Base-by-base conservation (phyloP, 2,797 vertebrate species). In the Microhierax caerulescens region DNA sequence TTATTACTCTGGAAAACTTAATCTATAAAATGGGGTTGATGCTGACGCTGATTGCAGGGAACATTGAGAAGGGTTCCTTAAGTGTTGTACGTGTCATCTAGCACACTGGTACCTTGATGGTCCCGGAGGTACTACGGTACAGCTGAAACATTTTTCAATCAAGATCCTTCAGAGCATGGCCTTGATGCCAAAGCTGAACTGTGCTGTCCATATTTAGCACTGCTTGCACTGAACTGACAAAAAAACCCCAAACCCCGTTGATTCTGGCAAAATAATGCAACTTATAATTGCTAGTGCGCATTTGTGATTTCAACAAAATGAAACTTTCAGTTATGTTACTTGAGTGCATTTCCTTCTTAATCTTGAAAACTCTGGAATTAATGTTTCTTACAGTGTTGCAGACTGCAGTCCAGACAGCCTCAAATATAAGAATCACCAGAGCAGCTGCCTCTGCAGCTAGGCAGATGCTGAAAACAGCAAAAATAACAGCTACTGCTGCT, bases 361-460 rank as follows among this genome's bases (percentile, higher is more conserved):
- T 20, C 25, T n/a, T 81, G 61, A 28, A 19, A 72, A 84, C 43
- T 92, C 50, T 94, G 65, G 5, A 54, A 53, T 81, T 43, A 20
- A 30, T 60, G 3, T 95, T 30, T 85, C 41, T 90, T 88, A 25
- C 79, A 97, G 97, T 45, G 54, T n/a, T 88, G 50, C 96, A 87
- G 41, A 5, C 63, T 48, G 47, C 70, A 39, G 57, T 37, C 77
- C 89, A 96, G 14, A 3, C 61, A 70, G 65, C 78, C 30, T 30
- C 92, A 9, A 94, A 45, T 7, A 32, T 54, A 34, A 94, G 97
- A 75, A 54, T 93, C 34, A 97, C 96, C 69, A 97, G 97, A 96
- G 90, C 97, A 73, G 88, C 96, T 1, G 2, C 96, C 19, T 84
- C 94, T 80, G 95, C 93, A 78, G 94, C 96, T 14, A 96, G 74